A percentile compares a stretch with the other conserved stretches of the same genome.
Conservation (phyloP, 92 coral and sea anemone species). For the Desmophyllum pertusum region DNA sequence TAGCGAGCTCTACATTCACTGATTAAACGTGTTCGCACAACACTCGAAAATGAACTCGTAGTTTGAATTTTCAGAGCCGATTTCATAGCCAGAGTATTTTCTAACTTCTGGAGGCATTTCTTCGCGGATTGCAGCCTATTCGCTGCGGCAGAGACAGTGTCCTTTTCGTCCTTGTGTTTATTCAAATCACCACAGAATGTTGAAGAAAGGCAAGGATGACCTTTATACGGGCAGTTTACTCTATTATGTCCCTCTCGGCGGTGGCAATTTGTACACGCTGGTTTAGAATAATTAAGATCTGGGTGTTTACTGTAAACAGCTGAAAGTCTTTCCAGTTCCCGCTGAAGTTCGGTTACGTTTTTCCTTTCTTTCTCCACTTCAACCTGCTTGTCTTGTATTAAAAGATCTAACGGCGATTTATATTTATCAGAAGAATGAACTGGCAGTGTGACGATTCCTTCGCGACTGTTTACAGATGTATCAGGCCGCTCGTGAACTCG, state of each 20-base stretch:
- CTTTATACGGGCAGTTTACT: conserved; percentile 24
- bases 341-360: conserved; percentile 27
- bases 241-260: conserved; percentile 30
- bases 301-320: conserved; percentile 19
- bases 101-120: conserved; percentile 21
- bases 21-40: conserved; percentile 23
- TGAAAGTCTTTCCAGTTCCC: conserved; percentile 26
- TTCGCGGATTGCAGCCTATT: conserved; percentile 21
- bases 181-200: conserved; percentile 43
- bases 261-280: conserved; percentile 37
- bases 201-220: conserved; percentile 26
- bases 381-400: conserved; percentile 44
- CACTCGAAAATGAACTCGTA: conserved; percentile 23
- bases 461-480: conserved; percentile 7
- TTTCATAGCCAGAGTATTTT: conserved; percentile 18
- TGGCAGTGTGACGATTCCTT: conserved; percentile 14
- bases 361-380: conserved; percentile 37
- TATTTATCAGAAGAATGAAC: conserved; percentile 8
- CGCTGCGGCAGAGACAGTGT: conserved; percentile 4
- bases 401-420: conserved; percentile 29
- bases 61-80: conserved; percentile 35
- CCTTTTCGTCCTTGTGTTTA: conserved; percentile 48
- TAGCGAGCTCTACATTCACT: conserved; percentile 33
- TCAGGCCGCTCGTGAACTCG: conserved; percentile 13
- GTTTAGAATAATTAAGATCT: conserved; percentile 29